phyloP scores from a whole-genome alignment of 2,113 vertebrate species.

The Amblyornis subalaris region DNA sequence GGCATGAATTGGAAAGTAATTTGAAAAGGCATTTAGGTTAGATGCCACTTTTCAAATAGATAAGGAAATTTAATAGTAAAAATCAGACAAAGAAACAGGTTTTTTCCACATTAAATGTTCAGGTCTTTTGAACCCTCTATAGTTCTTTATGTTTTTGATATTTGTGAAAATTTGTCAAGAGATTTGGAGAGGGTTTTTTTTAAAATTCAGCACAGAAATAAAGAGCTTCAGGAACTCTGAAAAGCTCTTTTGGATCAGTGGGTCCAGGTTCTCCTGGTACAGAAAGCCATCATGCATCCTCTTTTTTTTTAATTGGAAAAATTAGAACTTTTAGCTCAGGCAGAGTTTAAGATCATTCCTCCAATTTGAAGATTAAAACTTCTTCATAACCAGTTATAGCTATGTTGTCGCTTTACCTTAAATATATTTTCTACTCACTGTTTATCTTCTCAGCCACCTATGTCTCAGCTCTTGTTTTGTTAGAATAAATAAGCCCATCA shows the following conservation, averaged over 20 bases:
- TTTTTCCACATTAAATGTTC: not conserved
- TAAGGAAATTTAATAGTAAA: not conserved
- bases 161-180: not conserved
- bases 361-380: not conserved
- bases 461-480: not conserved
- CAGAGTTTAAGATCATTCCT: not conserved
- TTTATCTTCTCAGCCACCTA: not conserved
- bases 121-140: not conserved
- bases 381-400: not conserved
- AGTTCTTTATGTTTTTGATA: not conserved
- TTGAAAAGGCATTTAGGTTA: not conserved
- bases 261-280: not conserved
- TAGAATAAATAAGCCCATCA: not conserved
- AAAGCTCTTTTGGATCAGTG: not conserved
- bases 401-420: not conserved
- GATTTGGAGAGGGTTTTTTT: not conserved
- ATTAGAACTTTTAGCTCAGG: not conserved
- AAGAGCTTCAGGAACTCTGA: not conserved
- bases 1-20: not conserved
- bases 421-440: not conserved
- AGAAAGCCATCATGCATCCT: not conserved
- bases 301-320: not conserved
- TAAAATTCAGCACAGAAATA: not conserved
- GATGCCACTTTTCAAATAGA: not conserved
- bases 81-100: not conserved